Evolutionary conservation across 2,888 invertebrate genomes (phyloP).

Genomic region (Aquatica leii): DNA sequence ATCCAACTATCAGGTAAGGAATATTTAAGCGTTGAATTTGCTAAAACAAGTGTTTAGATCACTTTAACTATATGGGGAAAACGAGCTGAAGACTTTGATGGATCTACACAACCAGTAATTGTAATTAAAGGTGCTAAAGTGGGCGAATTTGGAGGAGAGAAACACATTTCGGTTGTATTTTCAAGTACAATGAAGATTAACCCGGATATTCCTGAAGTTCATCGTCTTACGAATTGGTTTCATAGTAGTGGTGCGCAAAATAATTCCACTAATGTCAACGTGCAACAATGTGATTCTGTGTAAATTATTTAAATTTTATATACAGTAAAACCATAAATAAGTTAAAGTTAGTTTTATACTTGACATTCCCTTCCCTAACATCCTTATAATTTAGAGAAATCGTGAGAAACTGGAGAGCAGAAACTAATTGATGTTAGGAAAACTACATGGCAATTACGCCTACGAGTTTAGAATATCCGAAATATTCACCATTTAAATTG

Average conservation of each 20-base stretch:
- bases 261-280: constrained; percentile 73
- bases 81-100: constrained; percentile 87
- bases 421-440: no score
- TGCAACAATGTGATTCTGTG: no score
- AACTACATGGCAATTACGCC: no score
- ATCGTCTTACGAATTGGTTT: constrained; percentile 90
- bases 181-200: constrained; percentile 78
- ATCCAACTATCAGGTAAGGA: constrained; percentile 74
- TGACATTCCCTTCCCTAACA: no score
- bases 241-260: constrained; percentile 76
- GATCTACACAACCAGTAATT: constrained; percentile 75
- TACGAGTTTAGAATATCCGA: no score
- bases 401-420: no score
- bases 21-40: constrained; percentile 5
- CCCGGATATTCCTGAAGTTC: constrained; percentile 89
- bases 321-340: no score
- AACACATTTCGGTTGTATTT: constrained; percentile 65
- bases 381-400: no score
- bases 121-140: constrained; percentile 86
- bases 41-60: constrained; percentile 62
- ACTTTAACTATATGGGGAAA: constrained; percentile 91
- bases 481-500: no score
- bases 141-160: constrained; percentile 87
- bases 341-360: no score
- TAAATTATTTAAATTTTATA: no score